phyloP scores from a whole-genome alignment of 2,797 vertebrate species.

The Remorina albescens region DNA sequence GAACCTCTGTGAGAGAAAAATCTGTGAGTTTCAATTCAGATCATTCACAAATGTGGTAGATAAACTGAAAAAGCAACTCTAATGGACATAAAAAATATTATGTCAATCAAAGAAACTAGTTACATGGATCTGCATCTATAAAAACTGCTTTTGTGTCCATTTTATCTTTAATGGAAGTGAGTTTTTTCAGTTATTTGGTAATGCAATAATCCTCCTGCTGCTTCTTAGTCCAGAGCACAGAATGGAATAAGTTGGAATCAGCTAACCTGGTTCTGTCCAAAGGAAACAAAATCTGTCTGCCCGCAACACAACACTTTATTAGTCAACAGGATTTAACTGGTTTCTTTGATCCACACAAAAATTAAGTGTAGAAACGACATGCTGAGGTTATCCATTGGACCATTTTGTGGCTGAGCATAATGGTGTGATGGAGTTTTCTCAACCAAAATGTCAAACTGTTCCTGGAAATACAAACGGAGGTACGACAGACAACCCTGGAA shows the following conservation, averaged over 20 bases:
- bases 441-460: neutral
- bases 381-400: no score
- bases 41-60: neutral
- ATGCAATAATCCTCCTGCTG: neutral
- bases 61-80: neutral
- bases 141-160: no score
- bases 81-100: no score
- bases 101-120: no score
- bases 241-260: neutral
- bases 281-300: neutral
- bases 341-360: neutral
- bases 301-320: neutral
- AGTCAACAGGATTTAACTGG: neutral
- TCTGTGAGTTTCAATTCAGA: neutral
- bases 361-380: neutral
- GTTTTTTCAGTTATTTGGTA: neutral
- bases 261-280: neutral
- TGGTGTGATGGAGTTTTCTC: no score
- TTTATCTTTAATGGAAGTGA: no score
- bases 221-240: no score
- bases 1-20: constrained; percentile 81
- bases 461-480: no score
- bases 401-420: no score
- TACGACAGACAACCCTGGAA: neutral
- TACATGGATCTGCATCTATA: no score